These are phyloP conservation scores for Globicephala melas DNA, from an alignment of 2,113 vertebrate species.

Conservation along the genomic window DNA sequence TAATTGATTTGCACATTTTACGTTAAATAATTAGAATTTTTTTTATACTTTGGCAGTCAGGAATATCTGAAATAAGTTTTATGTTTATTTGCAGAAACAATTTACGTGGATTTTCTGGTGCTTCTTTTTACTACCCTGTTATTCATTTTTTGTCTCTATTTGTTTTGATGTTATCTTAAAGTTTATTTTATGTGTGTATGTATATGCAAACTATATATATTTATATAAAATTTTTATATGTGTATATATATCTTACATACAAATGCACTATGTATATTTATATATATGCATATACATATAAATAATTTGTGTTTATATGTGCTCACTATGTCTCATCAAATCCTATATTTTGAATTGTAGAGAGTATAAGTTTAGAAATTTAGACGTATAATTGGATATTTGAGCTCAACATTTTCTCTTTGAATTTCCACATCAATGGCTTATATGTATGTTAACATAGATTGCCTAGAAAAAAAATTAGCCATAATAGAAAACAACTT, in stretches of 20 bases:
- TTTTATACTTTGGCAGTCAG: not conserved
- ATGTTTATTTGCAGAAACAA: not conserved
- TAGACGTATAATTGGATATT: not conserved
- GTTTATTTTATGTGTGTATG: not conserved
- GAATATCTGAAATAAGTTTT: not conserved
- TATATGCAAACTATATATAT: no score
- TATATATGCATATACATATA: not conserved
- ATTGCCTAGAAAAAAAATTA: not conserved
- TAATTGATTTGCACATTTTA: not conserved
- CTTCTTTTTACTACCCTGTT: not conserved
- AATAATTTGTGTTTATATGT: not conserved
- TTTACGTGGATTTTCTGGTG: not conserved
- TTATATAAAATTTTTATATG: not conserved
- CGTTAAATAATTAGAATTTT: not conserved
- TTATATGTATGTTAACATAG: not conserved
- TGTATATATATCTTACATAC: not conserved
- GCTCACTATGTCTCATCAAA: not conserved
- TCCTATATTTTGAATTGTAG: not conserved
- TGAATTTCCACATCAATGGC: not conserved
- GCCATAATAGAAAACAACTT: not conserved
- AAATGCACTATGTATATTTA: not conserved
- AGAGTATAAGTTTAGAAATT: not conserved
- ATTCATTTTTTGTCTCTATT: not conserved
- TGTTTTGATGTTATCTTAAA: not conserved
- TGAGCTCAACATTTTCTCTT: not conserved